Evolutionary conservation across 2,113 vertebrate species (phyloP).

Genomic region (Corynorhinus townsendii): DNA sequence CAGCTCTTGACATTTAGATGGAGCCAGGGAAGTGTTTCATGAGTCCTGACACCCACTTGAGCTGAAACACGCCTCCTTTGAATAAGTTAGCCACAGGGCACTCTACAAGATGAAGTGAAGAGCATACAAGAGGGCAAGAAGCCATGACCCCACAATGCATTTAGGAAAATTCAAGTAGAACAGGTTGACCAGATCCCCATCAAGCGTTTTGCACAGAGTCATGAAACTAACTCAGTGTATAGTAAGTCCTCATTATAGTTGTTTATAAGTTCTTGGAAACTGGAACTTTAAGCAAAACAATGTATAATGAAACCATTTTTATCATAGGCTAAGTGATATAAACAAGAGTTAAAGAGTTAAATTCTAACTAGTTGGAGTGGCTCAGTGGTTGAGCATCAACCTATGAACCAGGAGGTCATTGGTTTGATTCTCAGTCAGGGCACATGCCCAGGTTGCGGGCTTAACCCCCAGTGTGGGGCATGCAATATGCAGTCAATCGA

Average conservation of each 20-base stretch:
- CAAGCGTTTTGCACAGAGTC: not conserved
- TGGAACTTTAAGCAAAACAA: not conserved
- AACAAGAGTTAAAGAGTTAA: not conserved
- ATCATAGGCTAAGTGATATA: not conserved
- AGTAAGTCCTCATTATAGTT: not conserved
- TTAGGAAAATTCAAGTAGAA: not conserved
- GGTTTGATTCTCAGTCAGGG: no score
- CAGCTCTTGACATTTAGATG: not conserved
- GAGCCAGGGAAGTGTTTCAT: not conserved
- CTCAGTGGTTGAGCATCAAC: no score
- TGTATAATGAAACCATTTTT: not conserved
- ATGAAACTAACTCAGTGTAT: not conserved
- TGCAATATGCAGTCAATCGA: no score
- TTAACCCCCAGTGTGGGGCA: no score
- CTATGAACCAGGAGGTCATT: no score
- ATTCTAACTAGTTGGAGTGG: no score
- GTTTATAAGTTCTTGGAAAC: not conserved
- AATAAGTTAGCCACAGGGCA: not conserved
- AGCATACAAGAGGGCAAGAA: no score
- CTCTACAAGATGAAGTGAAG: not conserved
- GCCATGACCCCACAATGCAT: not conserved
- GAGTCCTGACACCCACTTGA: not conserved
- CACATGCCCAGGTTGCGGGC: no score
- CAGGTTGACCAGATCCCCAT: not conserved
- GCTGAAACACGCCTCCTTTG: not conserved